Base-by-base conservation (phyloP, 2,797 vertebrate species). In the Notolepis coatsorum region DNA sequence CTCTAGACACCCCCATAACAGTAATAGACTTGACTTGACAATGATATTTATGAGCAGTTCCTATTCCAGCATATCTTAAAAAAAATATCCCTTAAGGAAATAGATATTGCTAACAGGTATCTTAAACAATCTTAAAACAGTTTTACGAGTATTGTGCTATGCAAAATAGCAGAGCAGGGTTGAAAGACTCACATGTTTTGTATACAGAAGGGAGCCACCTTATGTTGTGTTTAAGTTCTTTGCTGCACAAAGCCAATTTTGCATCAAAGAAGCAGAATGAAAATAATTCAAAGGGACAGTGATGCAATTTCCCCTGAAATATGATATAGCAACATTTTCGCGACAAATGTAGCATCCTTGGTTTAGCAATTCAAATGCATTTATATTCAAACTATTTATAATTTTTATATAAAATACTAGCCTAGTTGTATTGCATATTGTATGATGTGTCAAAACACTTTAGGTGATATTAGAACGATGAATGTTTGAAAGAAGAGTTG, bases 261-360 rank as follows among this genome's bases (percentile, higher is more conserved):
- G 77, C 81, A 87, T 88, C 77, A 89, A 84, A 89, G 79, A 67
- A 69, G 69, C 67, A 46, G 77, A 69, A 88, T 88, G 78, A 87
- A 88, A 88, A 82, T 63, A 75, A 86, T 76, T 73, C 79, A 74
- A 70, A 75, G 77, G 13, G 50, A 84, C 81, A 85, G 76, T 75
- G 68, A 82, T 82, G 79, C 67, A 9, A 68, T 82, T 84, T 82
- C 46, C 50, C 46, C 56, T 50, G 47, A 81, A 86, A 82, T 82
- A 65, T 71, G 54, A 62, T 43, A 42, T 38, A 65, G 70, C 59
- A 79, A 60, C 48, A 48, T 71, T 66, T 74, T 69, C 52, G 28
- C 59, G 39, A 15, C 33, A 64, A 71, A 65, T 53, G 55, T 21
- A 63, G 28, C 28, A 53, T 57, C 47, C 47, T 63, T 38, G 24